Evolutionary conservation across 2,888 invertebrate genomes (phyloP).

Genomic region (Oligia latruncula): DNA sequence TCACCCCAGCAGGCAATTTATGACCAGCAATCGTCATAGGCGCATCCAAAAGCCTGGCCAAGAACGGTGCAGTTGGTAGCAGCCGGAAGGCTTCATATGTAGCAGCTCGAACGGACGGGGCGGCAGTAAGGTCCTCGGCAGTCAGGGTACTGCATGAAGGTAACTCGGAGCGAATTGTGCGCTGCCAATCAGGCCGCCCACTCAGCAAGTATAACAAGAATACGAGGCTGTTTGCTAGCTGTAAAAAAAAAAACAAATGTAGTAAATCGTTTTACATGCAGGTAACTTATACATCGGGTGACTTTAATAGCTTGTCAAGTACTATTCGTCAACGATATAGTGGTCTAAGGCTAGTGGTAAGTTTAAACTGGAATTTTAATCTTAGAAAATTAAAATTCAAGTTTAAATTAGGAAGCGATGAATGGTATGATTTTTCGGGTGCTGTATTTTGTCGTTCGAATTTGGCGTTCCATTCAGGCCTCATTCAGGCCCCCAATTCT

Average conservation of each 20-base stretch:
- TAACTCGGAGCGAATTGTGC: slow-evolving; percentile 92
- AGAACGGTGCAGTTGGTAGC: slow-evolving; percentile 94
- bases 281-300: not conserved
- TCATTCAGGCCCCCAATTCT: no score
- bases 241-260: slow-evolving; percentile 56
- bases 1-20: slow-evolving; percentile 93
- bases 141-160: slow-evolving; percentile 89
- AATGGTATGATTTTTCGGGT: not conserved
- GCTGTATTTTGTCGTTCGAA: not conserved
- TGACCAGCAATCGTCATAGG: slow-evolving; percentile 93
- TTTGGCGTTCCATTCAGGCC: no score
- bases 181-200: slow-evolving; percentile 91
- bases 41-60: slow-evolving; percentile 94
- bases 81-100: slow-evolving; percentile 94
- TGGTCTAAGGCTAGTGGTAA: not conserved
- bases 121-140: slow-evolving; percentile 90
- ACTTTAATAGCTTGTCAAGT: not conserved
- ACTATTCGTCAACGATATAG: not conserved
- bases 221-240: slow-evolving; percentile 95
- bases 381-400: not conserved
- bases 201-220: slow-evolving; percentile 94
- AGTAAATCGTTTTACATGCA: not conserved
- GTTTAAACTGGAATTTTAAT: no score
- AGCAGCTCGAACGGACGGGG: slow-evolving; percentile 95
- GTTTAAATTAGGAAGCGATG: not conserved